A percentile compares a stretch with the other conserved stretches of the same genome.
Conservation (phyloP, 2,888 invertebrate genomes). For the Syritta pipiens region DNA sequence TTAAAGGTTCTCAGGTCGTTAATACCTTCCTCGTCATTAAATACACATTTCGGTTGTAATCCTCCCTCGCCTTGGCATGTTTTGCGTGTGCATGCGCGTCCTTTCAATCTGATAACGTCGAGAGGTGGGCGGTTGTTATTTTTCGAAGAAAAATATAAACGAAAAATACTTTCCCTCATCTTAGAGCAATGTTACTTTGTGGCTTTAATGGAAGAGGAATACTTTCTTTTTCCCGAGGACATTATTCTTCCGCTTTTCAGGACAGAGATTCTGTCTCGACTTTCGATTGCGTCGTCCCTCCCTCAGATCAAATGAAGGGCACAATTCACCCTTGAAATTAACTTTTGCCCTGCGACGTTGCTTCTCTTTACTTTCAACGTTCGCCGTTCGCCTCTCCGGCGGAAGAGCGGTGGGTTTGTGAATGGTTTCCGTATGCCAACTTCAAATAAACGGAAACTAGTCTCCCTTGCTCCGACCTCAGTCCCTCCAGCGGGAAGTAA, state of each 20-base stretch:
- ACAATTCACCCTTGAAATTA: conserved; percentile 27
- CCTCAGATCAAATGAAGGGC: background rate
- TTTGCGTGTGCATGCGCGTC: background rate
- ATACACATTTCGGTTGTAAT: conserved; percentile 10
- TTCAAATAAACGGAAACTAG: conserved; percentile 15
- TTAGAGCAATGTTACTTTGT: conserved; percentile 4
- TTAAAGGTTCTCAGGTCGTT: conserved; percentile 1
- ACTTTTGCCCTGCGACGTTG: background rate
- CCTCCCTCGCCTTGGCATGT: background rate
- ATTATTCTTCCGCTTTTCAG: background rate
- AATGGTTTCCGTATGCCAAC: conserved; percentile 3
- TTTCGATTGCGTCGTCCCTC: background rate
- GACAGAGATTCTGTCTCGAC: background rate
- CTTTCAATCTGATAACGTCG: conserved; percentile 11
- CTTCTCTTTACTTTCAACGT: background rate
- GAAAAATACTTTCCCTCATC: too few relatives aligned
- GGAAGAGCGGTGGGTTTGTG: background rate
- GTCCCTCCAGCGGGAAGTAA: background rate
- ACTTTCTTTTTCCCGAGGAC: conserved; percentile 4
- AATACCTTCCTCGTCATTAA: conserved; percentile 25
- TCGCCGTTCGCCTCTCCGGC: background rate
- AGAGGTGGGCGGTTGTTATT: too few relatives aligned
- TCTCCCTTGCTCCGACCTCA: background rate
- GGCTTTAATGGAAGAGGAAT: background rate
- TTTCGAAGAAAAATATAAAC: too few relatives aligned